These are phyloP conservation scores for Clarias gariepinus DNA, from an alignment of 2,113 vertebrate genomes.

Conservation along the genomic window DNA sequence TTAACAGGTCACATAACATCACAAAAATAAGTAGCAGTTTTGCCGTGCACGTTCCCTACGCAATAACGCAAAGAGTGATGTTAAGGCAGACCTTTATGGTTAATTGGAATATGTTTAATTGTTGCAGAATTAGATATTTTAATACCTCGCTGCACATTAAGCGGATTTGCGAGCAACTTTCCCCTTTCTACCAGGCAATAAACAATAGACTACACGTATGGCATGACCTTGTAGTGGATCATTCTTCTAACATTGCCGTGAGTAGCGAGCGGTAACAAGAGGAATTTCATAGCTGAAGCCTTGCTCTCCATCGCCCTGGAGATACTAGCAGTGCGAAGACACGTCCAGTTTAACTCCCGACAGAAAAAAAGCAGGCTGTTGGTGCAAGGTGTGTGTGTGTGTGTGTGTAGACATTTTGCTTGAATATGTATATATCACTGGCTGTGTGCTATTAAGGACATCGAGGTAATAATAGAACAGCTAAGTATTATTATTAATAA, in stretches of 20 bases:
- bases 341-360: constrained; percentile 69
- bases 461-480: not conserved
- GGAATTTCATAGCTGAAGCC: constrained; percentile 85
- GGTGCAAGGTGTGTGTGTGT: constrained; percentile 32
- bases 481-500: not conserved
- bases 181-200: constrained; percentile 80
- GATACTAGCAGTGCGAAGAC: constrained; percentile 75
- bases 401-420: not conserved
- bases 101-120: not conserved
- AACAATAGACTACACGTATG: constrained; percentile 87
- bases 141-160: constrained; percentile 81
- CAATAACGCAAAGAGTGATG: not conserved
- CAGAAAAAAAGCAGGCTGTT: constrained; percentile 54
- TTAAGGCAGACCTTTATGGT: not conserved
- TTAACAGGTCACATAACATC: not conserved
- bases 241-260: constrained; percentile 79
- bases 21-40: not conserved
- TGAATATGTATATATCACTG: not conserved
- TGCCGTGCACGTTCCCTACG: not conserved
- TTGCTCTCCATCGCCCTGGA: constrained; percentile 82
- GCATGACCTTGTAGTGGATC: constrained; percentile 74
- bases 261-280: constrained; percentile 80
- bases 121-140: constrained; percentile 58
- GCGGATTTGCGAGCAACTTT: constrained; percentile 77
- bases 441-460: not conserved